Base-by-base conservation (phyloP, 2,888 invertebrate species). In the Anoncus sp. region DNA sequence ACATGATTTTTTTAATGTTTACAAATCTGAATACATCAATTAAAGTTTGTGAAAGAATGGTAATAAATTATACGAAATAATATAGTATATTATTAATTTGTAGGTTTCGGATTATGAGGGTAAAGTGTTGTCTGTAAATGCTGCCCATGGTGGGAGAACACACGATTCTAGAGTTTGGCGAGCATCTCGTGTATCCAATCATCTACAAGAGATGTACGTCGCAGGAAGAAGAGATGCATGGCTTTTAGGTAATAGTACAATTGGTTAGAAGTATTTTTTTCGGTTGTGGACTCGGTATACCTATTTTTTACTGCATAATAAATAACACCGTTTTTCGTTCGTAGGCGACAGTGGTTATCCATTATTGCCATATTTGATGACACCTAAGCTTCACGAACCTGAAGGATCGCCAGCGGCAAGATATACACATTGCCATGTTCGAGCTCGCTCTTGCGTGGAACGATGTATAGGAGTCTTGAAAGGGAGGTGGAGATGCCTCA, bases 81-180 rank as follows among this genome's bases (percentile, higher is more conserved):
- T 45, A 45, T 45, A n/a, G 45, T 45, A 45, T 31, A 31, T 31
- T 31, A 5, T 31, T 31, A 7, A 31, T 31, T 31, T 31, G 31
- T 31, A 75, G 75, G 57, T 75, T 59, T 67, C 67, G 12, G 75
- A 75, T 59, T 75, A 67, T 60, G 43, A 75, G 22, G 67, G 75
- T 18, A 59, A 38, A 53, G 43, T 75, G 5, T 51, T 75, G 31
- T 27, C 40, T 24, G 67, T 75, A 24, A 67, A 74, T 74, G 57
- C 57, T 35, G 74, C 66, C 38, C 66, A 74, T 59, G 74, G 74
- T 47, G 60, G 75, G 10, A 59, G 60, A 38, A 67, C 75, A 22
- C 75, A 75, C 22, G 75, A 75, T 51, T 16, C 60, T 51, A 67
- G 59, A 49, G 75, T 75, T 49, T 69, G 31, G 20, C 67, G 43